Evolutionary conservation across 2,113 vertebrate species (phyloP).

Genomic region (Ramphastos sulfuratus): DNA sequence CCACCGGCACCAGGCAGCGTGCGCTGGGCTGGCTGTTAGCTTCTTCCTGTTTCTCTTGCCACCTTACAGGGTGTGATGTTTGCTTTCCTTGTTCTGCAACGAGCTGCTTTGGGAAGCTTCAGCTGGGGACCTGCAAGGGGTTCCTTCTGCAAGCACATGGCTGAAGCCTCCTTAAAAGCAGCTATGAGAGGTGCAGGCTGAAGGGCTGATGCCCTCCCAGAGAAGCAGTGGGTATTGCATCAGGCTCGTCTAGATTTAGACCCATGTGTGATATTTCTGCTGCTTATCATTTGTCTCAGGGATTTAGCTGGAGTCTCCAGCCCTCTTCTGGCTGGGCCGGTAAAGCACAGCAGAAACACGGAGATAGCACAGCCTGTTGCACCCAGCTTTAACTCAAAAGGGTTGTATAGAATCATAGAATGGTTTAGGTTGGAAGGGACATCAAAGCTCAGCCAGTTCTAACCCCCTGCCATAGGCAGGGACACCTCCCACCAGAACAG

Average conservation of each 20-base stretch:
- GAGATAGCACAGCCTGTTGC: background rate
- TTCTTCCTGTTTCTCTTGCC: conserved; percentile 3
- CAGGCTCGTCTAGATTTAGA: background rate
- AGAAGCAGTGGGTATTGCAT: background rate
- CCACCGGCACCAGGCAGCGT: background rate
- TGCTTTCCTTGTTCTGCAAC: background rate
- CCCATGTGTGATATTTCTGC: background rate
- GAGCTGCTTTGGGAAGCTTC: background rate
- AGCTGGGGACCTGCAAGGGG: background rate
- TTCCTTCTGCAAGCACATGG: accelerated
- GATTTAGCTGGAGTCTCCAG: conserved; percentile 6
- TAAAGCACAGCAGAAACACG: background rate
- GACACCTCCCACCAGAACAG: too few species aligned
- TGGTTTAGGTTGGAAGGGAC: too few species aligned
- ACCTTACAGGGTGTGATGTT: conserved; percentile 29
- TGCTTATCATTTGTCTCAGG: background rate
- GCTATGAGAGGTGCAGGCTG: background rate
- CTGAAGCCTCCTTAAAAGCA: background rate
- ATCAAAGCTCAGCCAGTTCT: too few species aligned
- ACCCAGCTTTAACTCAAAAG: background rate
- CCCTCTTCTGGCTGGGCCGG: background rate
- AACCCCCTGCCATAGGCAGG: too few species aligned
- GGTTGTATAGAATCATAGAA: background rate
- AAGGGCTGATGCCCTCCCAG: background rate
- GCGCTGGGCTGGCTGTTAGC: background rate